phyloP scores from a whole-genome alignment of 2,797 vertebrate species.

The Oryzias dopingdopingensis region DNA sequence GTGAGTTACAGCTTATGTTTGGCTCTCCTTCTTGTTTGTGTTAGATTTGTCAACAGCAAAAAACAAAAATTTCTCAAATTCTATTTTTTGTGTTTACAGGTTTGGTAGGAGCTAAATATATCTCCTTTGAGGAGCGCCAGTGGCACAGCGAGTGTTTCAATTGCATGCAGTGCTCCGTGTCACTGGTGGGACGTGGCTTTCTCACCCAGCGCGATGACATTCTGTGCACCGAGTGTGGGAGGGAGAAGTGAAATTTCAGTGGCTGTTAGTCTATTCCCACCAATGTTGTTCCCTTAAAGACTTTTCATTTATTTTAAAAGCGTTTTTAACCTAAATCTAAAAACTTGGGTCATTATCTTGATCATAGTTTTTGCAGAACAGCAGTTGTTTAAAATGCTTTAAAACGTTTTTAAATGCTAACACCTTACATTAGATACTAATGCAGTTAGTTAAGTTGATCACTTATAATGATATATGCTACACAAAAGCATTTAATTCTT shows the following conservation, averaged over 20 bases:
- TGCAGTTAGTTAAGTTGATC: too few relatives aligned
- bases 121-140: slow-evolving; percentile 93
- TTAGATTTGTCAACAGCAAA: too few relatives aligned
- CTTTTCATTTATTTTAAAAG: too few relatives aligned
- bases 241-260: slow-evolving; percentile 71
- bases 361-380: not conserved
- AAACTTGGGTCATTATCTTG: too few relatives aligned
- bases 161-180: slow-evolving; percentile 83
- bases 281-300: too few relatives aligned
- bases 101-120: slow-evolving; percentile 87
- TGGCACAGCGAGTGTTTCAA: slow-evolving; percentile 96
- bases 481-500: too few relatives aligned
- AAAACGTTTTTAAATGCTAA: too few relatives aligned
- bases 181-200: slow-evolving; percentile 89
- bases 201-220: slow-evolving; percentile 84
- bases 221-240: slow-evolving; percentile 87
- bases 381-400: too few relatives aligned
- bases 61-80: slow-evolving; percentile 8
- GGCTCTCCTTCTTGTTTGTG: not conserved
- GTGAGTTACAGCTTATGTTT: slow-evolving; percentile 74
- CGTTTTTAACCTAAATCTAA: not conserved
- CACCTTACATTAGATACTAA: too few relatives aligned
- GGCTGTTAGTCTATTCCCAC: slow-evolving; percentile 2
- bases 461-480: too few relatives aligned
- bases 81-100: slow-evolving; percentile 69